Percentiles rank a stretch among this genome's conserved stretches.
Evolutionary conservation across 2,888 invertebrate genomes (phyloP).

Genomic region (Candidula unifasciata): DNA sequence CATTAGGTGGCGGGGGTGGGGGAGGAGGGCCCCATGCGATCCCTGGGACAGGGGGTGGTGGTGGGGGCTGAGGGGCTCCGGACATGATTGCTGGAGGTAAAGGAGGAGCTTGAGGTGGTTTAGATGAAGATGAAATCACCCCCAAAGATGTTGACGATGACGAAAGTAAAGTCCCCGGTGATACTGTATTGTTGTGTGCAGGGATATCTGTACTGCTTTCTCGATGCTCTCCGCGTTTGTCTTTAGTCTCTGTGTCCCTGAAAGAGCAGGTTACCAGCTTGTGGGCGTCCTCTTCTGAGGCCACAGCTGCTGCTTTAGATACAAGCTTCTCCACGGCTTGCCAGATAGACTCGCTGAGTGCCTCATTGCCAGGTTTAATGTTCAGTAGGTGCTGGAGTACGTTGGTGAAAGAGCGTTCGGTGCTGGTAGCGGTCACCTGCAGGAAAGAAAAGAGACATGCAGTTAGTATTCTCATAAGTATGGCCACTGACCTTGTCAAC

Average conservation of each 20-base stretch:
- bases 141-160: constrained; percentile 59
- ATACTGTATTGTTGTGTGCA: constrained; percentile 55
- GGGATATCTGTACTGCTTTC: constrained; percentile 37
- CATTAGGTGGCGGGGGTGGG: constrained; percentile 61
- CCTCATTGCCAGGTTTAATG: constrained; percentile 93
- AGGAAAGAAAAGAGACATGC: neutral
- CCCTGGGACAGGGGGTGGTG: constrained; percentile 64
- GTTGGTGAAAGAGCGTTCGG: constrained; percentile 94
- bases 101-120: constrained; percentile 72
- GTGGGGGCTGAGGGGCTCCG: constrained; percentile 61
- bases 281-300: constrained; percentile 90
- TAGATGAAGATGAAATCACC: constrained; percentile 64
- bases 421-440: constrained; percentile 92
- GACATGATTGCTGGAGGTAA: constrained; percentile 71
- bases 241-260: constrained; percentile 65
- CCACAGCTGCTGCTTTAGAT: constrained; percentile 84
- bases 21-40: constrained; percentile 61
- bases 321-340: constrained; percentile 95
- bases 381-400: constrained; percentile 93
- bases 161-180: constrained; percentile 77
- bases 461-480: neutral
- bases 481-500: neutral
- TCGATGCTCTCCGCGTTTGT: constrained; percentile 45
- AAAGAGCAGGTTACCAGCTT: constrained; percentile 73
- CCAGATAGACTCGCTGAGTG: constrained; percentile 94